Conservation (phyloP, 2,797 vertebrate species). For the Emys orbicularis region DNA sequence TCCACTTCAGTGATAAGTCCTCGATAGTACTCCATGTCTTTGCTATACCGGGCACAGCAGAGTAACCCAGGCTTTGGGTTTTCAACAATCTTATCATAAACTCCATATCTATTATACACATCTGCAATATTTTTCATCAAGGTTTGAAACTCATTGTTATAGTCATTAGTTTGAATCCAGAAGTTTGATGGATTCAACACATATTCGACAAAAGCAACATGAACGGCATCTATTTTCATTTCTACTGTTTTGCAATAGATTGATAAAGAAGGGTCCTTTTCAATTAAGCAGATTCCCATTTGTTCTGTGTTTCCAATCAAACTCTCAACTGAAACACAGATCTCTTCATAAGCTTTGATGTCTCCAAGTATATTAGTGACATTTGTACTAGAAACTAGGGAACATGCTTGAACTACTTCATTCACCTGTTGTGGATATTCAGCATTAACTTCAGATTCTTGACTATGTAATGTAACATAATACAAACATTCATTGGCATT, state of each 20-base stretch:
- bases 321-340: neutral
- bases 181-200: constrained; percentile 89
- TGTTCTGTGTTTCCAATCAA: constrained; percentile 49
- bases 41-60: constrained; percentile 91
- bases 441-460: constrained; percentile 19
- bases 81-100: constrained; percentile 84
- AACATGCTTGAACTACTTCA: neutral
- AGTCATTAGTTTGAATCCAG: constrained; percentile 87
- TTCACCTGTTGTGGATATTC: constrained; percentile 22
- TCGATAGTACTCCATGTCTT: constrained; percentile 90
- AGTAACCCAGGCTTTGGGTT: constrained; percentile 85
- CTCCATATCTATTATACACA: constrained; percentile 79
- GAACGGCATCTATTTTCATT: constrained; percentile 77
- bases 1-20: constrained; percentile 84
- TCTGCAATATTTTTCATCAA: constrained; percentile 85
- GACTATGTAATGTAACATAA: constrained; percentile 81
- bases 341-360: neutral
- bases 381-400: neutral
- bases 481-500: constrained; percentile 80
- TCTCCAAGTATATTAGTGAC: neutral
- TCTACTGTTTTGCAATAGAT: constrained; percentile 74
- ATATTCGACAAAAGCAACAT: constrained; percentile 85
- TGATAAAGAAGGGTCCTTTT: constrained; percentile 12
- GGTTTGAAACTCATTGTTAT: constrained; percentile 84
- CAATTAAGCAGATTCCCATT: constrained; percentile 9